A percentile compares a stretch with the other conserved stretches of the same genome.
phyloP scores from a whole-genome alignment of 2,888 invertebrate species.

The Incurvaria masculella region DNA sequence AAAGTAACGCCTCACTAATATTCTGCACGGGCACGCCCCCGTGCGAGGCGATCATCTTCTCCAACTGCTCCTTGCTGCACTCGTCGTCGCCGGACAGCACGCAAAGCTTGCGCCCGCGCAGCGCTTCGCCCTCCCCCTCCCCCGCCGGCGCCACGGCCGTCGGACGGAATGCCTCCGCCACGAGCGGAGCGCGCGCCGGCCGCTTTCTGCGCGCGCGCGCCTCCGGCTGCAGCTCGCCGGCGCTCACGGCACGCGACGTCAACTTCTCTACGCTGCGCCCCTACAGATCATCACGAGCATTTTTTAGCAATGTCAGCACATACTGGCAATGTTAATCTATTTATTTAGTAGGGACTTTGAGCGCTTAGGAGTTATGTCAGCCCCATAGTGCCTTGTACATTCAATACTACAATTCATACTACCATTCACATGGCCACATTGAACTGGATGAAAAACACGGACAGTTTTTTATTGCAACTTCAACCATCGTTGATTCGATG shows the following conservation, averaged over 20 bases:
- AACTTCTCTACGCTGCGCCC: not conserved
- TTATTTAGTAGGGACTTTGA: too few species aligned
- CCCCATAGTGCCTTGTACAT: too few species aligned
- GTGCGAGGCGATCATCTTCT: constrained; percentile 31
- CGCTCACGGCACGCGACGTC: constrained; percentile 16
- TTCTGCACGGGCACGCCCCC: constrained; percentile 37
- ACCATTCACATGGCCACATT: too few species aligned
- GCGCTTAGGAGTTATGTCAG: too few species aligned
- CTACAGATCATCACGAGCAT: too few species aligned
- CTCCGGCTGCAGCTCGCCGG: constrained; percentile 20
- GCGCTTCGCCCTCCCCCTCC: constrained; percentile 28
- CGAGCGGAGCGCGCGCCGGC: constrained; percentile 23
- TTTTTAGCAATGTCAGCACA: too few species aligned
- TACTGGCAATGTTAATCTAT: too few species aligned
- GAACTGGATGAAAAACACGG: too few species aligned
- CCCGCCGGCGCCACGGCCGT: constrained; percentile 17
- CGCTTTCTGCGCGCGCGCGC: constrained; percentile 24
- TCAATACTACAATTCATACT: too few species aligned
- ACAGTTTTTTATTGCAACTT: too few species aligned
- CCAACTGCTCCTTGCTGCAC: constrained; percentile 28
- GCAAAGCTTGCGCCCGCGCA: constrained; percentile 31
- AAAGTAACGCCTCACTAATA: constrained; percentile 23
- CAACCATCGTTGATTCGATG: too few species aligned
- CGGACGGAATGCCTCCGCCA: constrained; percentile 30
- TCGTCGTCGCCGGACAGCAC: constrained; percentile 37